These are phyloP conservation scores for Procambarus clarkii DNA, from an alignment of 1,140 invertebrate genomes.

Conservation along the genomic window DNA sequence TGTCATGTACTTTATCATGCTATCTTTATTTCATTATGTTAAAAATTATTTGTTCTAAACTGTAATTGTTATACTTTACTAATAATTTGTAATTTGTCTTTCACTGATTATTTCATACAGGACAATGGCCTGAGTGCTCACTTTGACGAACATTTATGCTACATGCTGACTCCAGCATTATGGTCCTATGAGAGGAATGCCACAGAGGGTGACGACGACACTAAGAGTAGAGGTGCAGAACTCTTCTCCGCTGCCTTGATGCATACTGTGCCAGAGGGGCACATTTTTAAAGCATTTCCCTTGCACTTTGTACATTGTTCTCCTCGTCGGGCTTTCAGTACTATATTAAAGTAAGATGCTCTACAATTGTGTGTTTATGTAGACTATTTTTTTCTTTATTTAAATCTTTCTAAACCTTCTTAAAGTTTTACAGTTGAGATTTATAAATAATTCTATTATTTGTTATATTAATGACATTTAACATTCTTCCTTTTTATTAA, in stretches of 20 bases:
- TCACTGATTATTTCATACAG: not conserved
- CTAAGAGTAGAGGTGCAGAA: conserved; percentile 21
- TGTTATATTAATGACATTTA: too few relatives aligned
- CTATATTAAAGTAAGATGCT: conserved; percentile 40
- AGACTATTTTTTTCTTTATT: not conserved
- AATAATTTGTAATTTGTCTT: not conserved
- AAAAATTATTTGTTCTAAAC: too few relatives aligned
- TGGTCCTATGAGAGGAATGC: conserved; percentile 49
- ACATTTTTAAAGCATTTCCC: conserved; percentile 54
- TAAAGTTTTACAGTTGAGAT: too few relatives aligned
- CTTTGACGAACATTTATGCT: conserved; percentile 46
- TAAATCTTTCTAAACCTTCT: not conserved
- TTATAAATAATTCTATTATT: too few relatives aligned
- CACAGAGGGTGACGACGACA: not conserved
- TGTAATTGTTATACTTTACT: too few relatives aligned
- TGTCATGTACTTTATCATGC: too few relatives aligned
- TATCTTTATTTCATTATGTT: too few relatives aligned
- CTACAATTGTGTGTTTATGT: not conserved
- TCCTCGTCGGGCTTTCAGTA: conserved; percentile 20
- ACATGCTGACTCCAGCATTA: conserved; percentile 45
- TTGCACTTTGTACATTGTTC: conserved; percentile 39
- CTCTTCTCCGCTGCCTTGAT: conserved; percentile 51
- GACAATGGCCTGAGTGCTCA: conserved; percentile 29
- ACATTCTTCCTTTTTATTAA: too few relatives aligned
- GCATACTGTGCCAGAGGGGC: conserved; percentile 48